These are phyloP conservation scores for Aurelia coerulea DNA, from an alignment of 30 jellyfish, hydroid and myxozoan genomes.

Conservation along the genomic window DNA sequence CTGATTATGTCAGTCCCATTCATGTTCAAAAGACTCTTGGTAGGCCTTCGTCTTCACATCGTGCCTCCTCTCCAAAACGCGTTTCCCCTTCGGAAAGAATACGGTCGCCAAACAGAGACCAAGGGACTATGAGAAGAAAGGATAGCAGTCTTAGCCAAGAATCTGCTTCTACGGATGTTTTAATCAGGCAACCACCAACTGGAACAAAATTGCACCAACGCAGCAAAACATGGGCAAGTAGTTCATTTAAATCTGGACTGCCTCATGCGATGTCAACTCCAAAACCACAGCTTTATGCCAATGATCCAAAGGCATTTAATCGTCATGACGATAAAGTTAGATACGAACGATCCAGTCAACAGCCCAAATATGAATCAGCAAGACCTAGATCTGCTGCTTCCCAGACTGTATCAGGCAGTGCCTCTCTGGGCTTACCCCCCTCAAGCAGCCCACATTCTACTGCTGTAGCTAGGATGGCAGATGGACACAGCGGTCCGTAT, in stretches of 20 bases:
- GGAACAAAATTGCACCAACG: conserved; percentile 78
- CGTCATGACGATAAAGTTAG: not conserved
- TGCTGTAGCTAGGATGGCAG: not conserved
- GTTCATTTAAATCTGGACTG: not conserved
- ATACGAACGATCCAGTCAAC: not conserved
- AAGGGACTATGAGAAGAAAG: not conserved
- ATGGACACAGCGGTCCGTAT: not conserved
- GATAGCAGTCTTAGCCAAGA: conserved; percentile 45
- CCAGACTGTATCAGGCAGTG: not conserved
- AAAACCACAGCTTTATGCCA: not conserved
- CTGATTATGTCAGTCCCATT: conserved; percentile 42
- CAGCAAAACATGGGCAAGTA: conserved; percentile 76
- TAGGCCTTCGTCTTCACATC: not conserved
- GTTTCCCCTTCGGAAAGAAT: conserved; percentile 1
- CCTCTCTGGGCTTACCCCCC: conserved; percentile 14
- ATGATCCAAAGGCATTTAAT: not conserved
- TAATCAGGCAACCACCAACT: conserved; percentile 69
- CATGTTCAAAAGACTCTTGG: not conserved
- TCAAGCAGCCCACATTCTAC: conserved; percentile 48
- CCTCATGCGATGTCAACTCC: conserved; percentile 63
- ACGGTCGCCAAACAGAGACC: not conserved
- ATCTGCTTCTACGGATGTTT: conserved; percentile 47
- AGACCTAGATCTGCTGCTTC: conserved; percentile 1
- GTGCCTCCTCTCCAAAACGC: conserved; percentile 9
- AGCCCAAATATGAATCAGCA: not conserved